A percentile compares a stretch with the other conserved stretches of the same genome.
Conservation (phyloP, 1,140 invertebrate species). For the Megalonaias nervosa region DNA sequence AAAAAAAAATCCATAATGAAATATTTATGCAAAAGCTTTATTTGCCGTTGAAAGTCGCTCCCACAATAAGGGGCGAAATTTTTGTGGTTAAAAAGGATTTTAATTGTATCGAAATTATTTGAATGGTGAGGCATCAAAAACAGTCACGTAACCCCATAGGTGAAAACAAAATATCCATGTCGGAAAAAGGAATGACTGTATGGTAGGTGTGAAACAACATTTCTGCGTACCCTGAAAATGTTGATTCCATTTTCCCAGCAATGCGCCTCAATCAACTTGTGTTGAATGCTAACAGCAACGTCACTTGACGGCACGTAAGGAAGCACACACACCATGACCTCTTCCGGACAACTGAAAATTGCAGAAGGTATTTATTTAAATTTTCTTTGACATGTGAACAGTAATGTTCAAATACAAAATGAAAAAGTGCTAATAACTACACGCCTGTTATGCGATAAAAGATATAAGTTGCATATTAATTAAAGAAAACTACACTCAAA, state of each 20-base stretch:
- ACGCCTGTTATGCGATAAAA: too few relatives aligned
- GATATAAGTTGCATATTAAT: too few relatives aligned
- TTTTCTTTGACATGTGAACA: too few relatives aligned
- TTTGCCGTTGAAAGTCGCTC: background rate
- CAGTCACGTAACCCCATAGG: too few relatives aligned
- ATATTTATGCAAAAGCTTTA: too few relatives aligned
- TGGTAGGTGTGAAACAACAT: background rate
- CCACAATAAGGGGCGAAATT: background rate
- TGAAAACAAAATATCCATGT: background rate
- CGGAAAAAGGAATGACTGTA: background rate
- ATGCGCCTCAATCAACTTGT: conserved; percentile 34
- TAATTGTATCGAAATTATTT: background rate
- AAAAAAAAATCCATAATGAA: too few relatives aligned
- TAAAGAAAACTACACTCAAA: too few relatives aligned
- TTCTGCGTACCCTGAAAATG: conserved; percentile 13
- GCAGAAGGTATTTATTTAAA: too few relatives aligned
- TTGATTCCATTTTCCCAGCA: conserved; percentile 32
- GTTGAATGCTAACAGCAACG: conserved; percentile 26
- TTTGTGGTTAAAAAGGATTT: background rate
- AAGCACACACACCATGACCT: conserved; percentile 34
- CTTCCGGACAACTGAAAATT: conserved; percentile 25
- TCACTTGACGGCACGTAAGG: conserved; percentile 10
- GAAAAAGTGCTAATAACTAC: too few relatives aligned
- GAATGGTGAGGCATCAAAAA: background rate
- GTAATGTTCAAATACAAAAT: too few relatives aligned